Evolutionary conservation across 2,797 vertebrate genomes (phyloP).

Genomic region (Hydrolagus colliei): DNA sequence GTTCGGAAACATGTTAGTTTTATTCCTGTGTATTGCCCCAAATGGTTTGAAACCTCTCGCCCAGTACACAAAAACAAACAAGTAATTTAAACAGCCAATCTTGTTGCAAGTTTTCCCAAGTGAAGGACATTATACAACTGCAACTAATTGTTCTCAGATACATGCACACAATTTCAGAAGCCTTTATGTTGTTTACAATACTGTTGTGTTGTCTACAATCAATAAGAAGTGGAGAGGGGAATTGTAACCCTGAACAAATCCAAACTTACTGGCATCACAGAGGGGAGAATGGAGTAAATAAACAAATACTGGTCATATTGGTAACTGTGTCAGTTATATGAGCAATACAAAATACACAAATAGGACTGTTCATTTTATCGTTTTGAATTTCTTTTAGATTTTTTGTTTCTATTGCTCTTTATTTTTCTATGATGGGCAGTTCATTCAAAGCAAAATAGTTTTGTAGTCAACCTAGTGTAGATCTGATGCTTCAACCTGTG

Average conservation of each 20-base stretch:
- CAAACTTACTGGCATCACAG: neutral
- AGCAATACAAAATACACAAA: too few species aligned
- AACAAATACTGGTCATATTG: neutral
- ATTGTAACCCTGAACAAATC: neutral
- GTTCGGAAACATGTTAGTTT: too few species aligned
- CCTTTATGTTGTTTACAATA: neutral
- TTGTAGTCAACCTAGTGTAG: neutral
- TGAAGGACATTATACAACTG: too few species aligned
- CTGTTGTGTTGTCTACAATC: neutral
- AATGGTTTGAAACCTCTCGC: too few species aligned
- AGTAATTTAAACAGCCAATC: too few species aligned
- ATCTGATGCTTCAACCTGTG: too few species aligned
- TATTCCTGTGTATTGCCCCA: too few species aligned
- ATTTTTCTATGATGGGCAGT: neutral
- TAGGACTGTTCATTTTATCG: too few species aligned
- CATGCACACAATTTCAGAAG: neutral
- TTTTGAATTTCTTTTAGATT: neutral
- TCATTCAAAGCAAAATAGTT: neutral
- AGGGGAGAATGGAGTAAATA: neutral
- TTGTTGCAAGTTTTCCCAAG: too few species aligned
- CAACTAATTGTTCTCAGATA: too few species aligned
- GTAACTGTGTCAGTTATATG: neutral
- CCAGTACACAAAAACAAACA: too few species aligned
- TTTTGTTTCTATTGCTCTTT: neutral
- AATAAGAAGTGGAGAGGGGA: neutral